These are phyloP conservation scores for Clarias macrocephalus DNA, from an alignment of 2,113 vertebrate genomes.

Conservation along the genomic window DNA sequence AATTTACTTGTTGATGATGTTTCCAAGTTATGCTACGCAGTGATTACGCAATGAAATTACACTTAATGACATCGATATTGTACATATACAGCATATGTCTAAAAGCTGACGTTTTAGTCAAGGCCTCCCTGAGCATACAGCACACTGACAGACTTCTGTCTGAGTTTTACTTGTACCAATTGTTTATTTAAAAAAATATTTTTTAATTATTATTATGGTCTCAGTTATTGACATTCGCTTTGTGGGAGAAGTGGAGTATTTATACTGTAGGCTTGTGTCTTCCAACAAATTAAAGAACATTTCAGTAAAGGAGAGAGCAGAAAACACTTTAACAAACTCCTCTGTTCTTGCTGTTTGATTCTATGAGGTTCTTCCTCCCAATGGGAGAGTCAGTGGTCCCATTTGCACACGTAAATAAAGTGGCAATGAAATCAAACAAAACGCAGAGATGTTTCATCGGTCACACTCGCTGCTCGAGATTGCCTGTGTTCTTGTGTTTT, in stretches of 20 bases:
- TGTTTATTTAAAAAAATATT: background rate
- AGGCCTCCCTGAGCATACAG: background rate
- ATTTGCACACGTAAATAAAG: too few species aligned
- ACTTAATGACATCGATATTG: background rate
- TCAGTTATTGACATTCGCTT: background rate
- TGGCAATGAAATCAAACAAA: too few species aligned
- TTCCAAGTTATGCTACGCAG: background rate
- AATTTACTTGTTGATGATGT: background rate
- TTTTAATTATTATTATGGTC: background rate
- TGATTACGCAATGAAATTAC: background rate
- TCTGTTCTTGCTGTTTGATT: background rate
- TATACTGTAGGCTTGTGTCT: too few species aligned
- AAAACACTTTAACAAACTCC: background rate
- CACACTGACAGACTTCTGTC: background rate
- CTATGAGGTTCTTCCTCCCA: background rate
- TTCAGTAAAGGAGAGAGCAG: background rate
- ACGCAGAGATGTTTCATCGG: too few species aligned
- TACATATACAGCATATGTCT: background rate
- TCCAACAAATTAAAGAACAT: too few species aligned
- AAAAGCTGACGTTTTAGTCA: background rate
- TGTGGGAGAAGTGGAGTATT: background rate
- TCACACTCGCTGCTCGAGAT: too few species aligned
- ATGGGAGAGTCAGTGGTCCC: too few species aligned
- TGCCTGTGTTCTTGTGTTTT: too few species aligned
- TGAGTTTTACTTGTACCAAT: background rate